phyloP scores from a whole-genome alignment of 30 jellyfish, hydroid and myxozoan genomes.

The Turritopsis dohrnii region DNA sequence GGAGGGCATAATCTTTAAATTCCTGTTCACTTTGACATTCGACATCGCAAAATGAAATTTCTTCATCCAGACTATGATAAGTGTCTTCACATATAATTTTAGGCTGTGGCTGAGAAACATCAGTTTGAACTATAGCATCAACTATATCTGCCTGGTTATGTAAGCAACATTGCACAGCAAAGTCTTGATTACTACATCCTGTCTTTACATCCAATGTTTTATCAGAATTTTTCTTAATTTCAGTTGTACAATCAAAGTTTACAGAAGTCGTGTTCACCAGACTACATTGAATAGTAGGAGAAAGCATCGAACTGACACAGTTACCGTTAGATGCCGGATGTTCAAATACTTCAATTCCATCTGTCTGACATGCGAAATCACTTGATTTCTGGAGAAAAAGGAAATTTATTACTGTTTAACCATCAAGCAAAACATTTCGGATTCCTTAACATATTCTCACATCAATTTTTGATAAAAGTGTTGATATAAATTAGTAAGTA shows the following conservation, averaged over 20 bases:
- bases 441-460: too few relatives aligned
- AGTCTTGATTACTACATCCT: not conserved
- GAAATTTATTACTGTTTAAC: not conserved
- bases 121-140: not conserved
- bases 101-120: not conserved
- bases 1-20: constrained; percentile 1
- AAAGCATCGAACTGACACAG: not conserved
- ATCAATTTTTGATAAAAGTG: too few relatives aligned
- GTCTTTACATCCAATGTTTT: not conserved
- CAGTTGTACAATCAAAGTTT: not conserved
- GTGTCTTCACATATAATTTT: too few relatives aligned
- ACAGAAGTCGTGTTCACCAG: not conserved
- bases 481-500: too few relatives aligned
- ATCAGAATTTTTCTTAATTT: not conserved
- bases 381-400: not conserved
- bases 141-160: not conserved
- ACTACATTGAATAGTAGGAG: not conserved
- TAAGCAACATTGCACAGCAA: not conserved
- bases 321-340: not conserved
- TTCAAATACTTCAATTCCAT: not conserved
- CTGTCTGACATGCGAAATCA: constrained; percentile 9
- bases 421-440: too few relatives aligned
- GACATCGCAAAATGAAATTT: not conserved
- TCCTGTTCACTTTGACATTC: constrained; percentile 13
- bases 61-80: not conserved